Evolutionary conservation across 2,888 invertebrate genomes (phyloP).

Genomic region (Allacma fusca): DNA sequence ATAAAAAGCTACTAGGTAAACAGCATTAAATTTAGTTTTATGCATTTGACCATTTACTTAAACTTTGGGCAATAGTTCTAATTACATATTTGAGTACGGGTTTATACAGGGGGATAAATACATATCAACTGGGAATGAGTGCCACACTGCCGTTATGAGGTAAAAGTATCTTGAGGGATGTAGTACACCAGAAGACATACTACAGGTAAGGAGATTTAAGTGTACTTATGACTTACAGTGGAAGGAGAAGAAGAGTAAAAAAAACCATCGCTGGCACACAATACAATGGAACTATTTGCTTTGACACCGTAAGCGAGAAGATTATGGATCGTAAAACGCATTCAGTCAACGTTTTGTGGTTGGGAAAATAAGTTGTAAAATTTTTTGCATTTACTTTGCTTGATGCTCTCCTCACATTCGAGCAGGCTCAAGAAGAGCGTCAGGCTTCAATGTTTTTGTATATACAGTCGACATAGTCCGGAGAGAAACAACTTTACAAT

Average conservation of each 20-base stretch:
- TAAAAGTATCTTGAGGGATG: no score
- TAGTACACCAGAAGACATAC: no score
- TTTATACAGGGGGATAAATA: neutral
- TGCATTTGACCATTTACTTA: slow-evolving; percentile 19
- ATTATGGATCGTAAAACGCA: slow-evolving; percentile 60
- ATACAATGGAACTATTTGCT: slow-evolving; percentile 52
- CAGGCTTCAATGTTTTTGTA: neutral
- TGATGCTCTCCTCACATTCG: neutral
- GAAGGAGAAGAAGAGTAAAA: slow-evolving; percentile 9
- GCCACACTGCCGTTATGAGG: neutral
- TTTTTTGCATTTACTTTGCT: slow-evolving; percentile 39
- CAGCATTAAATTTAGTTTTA: slow-evolving; percentile 21
- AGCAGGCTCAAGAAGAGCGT: slow-evolving; percentile 1
- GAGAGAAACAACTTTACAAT: slow-evolving; percentile 11
- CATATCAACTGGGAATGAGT: neutral
- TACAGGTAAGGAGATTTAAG: no score
- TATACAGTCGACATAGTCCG: neutral
- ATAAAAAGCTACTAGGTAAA: neutral
- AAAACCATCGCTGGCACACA: slow-evolving; percentile 13
- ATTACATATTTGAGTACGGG: neutral
- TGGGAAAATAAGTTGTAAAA: slow-evolving; percentile 52
- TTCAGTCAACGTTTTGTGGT: slow-evolving; percentile 55
- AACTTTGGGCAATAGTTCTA: neutral
- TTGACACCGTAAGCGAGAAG: slow-evolving; percentile 60
- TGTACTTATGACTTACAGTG: no score